phyloP scores from a whole-genome alignment of 2,797 vertebrate species.

The Diplodus puntazzo region DNA sequence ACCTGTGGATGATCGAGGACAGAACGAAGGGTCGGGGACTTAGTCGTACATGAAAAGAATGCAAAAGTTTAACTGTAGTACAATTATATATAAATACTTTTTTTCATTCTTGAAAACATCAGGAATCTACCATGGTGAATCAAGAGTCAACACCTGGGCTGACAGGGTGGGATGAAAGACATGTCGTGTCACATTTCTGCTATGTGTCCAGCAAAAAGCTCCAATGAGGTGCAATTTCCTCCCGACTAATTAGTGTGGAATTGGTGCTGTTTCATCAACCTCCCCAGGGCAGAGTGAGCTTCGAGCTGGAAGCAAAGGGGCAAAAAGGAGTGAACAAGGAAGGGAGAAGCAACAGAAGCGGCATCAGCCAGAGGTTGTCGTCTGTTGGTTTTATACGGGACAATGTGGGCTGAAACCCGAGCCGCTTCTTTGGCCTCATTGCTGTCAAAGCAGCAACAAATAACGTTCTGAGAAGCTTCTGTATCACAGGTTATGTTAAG shows the following conservation, averaged over 20 bases:
- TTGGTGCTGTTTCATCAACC: constrained; percentile 79
- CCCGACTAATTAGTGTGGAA: constrained; percentile 83
- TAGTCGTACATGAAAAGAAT: neutral
- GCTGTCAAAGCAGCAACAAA: constrained; percentile 9
- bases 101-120: neutral
- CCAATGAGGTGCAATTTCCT: constrained; percentile 88
- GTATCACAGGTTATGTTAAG: constrained; percentile 11
- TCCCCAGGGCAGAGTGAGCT: constrained; percentile 60
- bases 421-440: constrained; percentile 13
- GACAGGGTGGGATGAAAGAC: constrained; percentile 64
- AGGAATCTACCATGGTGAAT: constrained; percentile 26
- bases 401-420: constrained; percentile 31
- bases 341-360: constrained; percentile 13
- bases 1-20: constrained; percentile 21
- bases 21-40: constrained; percentile 2
- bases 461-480: constrained; percentile 9
- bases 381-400: constrained; percentile 19
- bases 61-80: neutral
- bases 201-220: constrained; percentile 81
- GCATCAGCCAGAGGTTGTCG: constrained; percentile 34
- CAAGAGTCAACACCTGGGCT: constrained; percentile 72
- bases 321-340: constrained; percentile 38
- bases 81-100: neutral
- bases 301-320: constrained; percentile 12
- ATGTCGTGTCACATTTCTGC: constrained; percentile 76